These are phyloP conservation scores for Dryoscopus gambensis DNA, from an alignment of 2,113 vertebrate species.

Conservation along the genomic window DNA sequence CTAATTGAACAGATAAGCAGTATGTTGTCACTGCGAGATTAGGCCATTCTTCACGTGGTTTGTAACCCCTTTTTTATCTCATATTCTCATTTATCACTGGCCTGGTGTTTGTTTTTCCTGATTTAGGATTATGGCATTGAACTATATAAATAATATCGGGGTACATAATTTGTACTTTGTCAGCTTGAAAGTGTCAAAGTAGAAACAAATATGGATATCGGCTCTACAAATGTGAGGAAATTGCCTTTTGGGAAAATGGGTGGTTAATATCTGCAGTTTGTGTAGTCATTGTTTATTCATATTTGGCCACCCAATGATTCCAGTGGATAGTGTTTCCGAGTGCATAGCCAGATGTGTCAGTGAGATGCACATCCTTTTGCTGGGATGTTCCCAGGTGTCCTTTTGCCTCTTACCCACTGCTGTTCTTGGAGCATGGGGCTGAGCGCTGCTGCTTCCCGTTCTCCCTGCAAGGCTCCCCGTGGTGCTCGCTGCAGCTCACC, in stretches of 20 bases:
- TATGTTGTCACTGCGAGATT: not conserved
- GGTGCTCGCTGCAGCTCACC: not conserved
- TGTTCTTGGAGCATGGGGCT: not conserved
- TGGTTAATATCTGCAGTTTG: not conserved
- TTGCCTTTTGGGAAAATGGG: not conserved
- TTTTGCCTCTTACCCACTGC: not conserved
- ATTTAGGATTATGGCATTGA: not conserved
- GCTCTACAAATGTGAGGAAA: not conserved
- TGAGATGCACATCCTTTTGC: not conserved
- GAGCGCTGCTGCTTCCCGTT: fast-evolving
- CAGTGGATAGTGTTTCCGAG: not conserved
- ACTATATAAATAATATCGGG: not conserved
- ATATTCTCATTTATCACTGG: not conserved
- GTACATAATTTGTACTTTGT: not conserved
- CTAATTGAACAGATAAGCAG: not conserved
- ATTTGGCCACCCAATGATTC: not conserved
- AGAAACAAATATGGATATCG: not conserved
- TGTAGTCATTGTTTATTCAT: not conserved
- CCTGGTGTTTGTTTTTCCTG: not conserved
- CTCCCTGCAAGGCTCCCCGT: fast-evolving
- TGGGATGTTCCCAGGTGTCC: not conserved
- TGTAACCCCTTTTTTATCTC: not conserved
- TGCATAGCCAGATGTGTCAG: not conserved
- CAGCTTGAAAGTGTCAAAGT: not conserved
- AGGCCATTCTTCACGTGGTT: not conserved